Base-by-base conservation (phyloP, 2,113 vertebrate genomes). In the Irena cyanogastra region DNA sequence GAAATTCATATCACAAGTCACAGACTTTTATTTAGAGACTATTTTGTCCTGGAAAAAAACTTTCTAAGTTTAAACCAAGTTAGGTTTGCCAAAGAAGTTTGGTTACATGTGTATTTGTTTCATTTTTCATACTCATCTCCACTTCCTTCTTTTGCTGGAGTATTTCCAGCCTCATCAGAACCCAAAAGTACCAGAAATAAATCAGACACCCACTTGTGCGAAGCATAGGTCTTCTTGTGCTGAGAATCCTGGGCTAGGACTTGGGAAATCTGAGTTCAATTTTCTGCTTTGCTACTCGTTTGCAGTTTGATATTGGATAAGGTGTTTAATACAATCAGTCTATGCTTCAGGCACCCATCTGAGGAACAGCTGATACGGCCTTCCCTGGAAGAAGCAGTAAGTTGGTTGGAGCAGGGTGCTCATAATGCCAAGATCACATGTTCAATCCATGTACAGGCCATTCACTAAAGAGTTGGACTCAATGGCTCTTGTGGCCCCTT, bases 121-220 rank as follows among this genome's bases (percentile, higher is more conserved):
- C 16, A 81, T 47, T 92, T 92, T 93, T 78, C 69, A 81, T 27
- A 35, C 13, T 86, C 16, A 57, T 66, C 23, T 74, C 39, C 35
- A 87, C 76, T 90, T 94, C 75, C 59, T 81, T 89, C 30, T 93
- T 93, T 89, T 75, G 47, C 52, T 94, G 76, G 13, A 90, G 54
- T 88, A 74, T 45, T 84, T 95, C 44, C 47, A 94, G n/a, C 16
- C 45, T 69, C 59, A 44, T 49, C 49, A 76, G 57, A 84, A 93
- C 71, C 47, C 21, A 6, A 66, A 93, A 92, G 47, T 63, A 54
- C 68, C 68, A 93, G 35, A 81, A 93, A 92, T 80, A 74, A 91
- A 78, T 15, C 39, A 71, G 16, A 35, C 13, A 50, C 21, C 9
- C 9, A n/a, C 13, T 92, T 91, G 49, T 86, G 71, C 50, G 44